Evolutionary conservation across 2,113 vertebrate genomes (phyloP).

Genomic region (Astur gentilis): DNA sequence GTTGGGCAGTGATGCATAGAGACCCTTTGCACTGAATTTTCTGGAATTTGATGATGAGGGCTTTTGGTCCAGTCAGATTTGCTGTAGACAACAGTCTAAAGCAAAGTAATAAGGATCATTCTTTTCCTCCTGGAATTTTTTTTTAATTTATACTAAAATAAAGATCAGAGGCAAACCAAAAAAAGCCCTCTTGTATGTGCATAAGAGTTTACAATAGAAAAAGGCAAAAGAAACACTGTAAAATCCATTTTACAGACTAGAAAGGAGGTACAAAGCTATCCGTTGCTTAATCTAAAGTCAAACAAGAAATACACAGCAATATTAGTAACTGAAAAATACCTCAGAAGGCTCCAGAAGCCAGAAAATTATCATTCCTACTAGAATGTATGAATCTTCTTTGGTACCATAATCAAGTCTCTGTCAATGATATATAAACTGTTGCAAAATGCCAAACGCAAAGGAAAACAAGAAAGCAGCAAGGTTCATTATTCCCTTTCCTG

Average conservation of each 20-base stretch:
- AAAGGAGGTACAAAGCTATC: not conserved
- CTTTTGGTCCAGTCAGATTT: not conserved
- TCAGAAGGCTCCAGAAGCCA: not conserved
- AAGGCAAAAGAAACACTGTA: not conserved
- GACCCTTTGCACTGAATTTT: not conserved
- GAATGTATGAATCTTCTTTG: not conserved
- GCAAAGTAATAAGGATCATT: not conserved
- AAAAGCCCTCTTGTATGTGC: not conserved
- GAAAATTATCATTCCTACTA: not conserved
- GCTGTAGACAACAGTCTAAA: not conserved
- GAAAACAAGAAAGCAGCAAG: not conserved
- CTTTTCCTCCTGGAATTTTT: not conserved
- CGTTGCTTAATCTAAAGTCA: not conserved
- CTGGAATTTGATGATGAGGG: not conserved
- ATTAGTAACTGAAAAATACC: not conserved
- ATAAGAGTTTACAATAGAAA: not conserved
- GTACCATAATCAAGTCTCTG: not conserved
- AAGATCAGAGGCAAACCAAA: not conserved
- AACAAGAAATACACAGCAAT: not conserved
- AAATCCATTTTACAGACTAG: not conserved
- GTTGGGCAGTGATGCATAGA: not conserved
- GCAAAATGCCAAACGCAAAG: not conserved
- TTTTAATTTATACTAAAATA: not conserved
- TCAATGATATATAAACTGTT: not conserved
- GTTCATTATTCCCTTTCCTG: not conserved